Percentiles rank a stretch among this genome's conserved stretches.
phyloP scores from a whole-genome alignment of 2,797 vertebrate genomes.

The Emydoidea blandingii region DNA sequence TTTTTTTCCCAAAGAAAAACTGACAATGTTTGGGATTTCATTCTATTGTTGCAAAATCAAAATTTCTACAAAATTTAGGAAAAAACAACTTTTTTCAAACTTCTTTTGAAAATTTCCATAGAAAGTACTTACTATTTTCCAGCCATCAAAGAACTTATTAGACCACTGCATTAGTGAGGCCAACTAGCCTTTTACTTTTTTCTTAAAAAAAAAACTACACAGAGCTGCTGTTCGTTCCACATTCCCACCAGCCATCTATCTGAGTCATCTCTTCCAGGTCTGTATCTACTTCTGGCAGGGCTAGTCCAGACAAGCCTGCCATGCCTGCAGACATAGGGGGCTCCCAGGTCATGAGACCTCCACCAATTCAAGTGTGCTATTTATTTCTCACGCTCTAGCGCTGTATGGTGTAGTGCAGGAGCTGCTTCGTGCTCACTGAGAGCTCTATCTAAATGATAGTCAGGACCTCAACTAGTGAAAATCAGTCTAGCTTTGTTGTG shows the following conservation, averaged over 20 bases:
- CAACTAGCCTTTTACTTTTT: background rate
- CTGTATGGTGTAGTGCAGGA: accelerated
- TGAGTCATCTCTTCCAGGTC: background rate
- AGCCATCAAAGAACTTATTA: background rate
- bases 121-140: background rate
- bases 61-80: background rate
- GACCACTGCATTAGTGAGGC: background rate
- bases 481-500: background rate
- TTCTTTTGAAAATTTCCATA: background rate
- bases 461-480: background rate
- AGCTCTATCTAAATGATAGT: accelerated
- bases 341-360: background rate
- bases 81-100: background rate
- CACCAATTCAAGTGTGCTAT: background rate
- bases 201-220: background rate
- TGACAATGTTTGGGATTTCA: background rate
- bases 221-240: accelerated
- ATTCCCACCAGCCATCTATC: accelerated
- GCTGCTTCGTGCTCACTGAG: accelerated
- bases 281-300: background rate
- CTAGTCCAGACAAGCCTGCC: background rate
- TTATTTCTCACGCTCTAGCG: background rate
- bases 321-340: background rate
- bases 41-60: background rate
- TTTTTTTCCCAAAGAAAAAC: background rate